Conservation (phyloP, 2,113 vertebrate genomes). For the Empidonax traillii region DNA sequence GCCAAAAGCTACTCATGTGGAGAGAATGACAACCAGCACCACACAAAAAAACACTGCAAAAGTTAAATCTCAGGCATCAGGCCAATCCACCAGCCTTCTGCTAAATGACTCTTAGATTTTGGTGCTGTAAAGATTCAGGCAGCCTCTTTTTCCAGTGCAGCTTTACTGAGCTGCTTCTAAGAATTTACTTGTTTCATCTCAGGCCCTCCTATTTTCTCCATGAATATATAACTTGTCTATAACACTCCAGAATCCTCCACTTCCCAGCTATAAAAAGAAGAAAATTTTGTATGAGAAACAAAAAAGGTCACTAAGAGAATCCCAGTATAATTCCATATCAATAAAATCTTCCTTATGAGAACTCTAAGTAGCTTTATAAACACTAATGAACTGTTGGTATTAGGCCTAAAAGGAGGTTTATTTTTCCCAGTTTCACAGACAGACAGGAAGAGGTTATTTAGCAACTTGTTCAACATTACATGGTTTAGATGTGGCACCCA, state of each 20-base stretch:
- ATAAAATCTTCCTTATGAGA: neutral
- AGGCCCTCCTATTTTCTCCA: neutral
- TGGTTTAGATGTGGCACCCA: neutral
- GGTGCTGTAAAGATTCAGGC: neutral
- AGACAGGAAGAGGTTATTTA: neutral
- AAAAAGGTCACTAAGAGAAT: neutral
- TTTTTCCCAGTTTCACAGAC: neutral
- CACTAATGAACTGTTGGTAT: neutral
- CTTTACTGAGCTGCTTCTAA: neutral
- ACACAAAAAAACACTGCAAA: neutral
- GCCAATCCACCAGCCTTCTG: neutral
- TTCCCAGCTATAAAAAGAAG: neutral
- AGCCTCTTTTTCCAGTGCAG: neutral
- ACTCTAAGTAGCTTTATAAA: neutral
- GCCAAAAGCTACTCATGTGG: neutral
- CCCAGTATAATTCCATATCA: neutral
- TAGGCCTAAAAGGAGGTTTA: neutral
- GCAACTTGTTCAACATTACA: neutral
- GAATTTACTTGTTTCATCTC: neutral
- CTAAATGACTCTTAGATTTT: neutral
- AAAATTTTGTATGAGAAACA: neutral
- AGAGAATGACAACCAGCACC: conserved; percentile 9
- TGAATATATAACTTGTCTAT: neutral
- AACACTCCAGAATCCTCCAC: neutral
- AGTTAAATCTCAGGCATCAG: neutral